phyloP scores from a whole-genome alignment of 2,888 invertebrate species.

The Myopa tessellatipennis region DNA sequence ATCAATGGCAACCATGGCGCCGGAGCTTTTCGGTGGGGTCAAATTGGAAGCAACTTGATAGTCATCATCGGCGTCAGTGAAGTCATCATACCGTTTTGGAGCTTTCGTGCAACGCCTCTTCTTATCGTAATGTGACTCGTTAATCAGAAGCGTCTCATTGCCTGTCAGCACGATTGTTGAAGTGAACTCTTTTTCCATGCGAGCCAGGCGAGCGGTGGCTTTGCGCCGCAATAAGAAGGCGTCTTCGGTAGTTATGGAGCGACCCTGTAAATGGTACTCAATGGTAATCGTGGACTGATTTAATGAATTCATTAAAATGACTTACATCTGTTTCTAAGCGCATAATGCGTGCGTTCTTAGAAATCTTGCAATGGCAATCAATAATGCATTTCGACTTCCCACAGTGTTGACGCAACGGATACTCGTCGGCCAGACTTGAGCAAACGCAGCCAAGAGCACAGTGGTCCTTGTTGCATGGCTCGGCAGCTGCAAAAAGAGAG shows the following conservation, averaged over 20 bases:
- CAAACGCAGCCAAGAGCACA: conserved; percentile 78
- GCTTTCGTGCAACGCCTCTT: conserved; percentile 72
- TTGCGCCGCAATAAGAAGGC: conserved; percentile 65
- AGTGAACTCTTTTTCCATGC: conserved; percentile 79
- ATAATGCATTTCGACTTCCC: conserved; percentile 69
- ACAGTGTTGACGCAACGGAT: conserved; percentile 72
- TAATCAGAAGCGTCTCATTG: conserved; percentile 75
- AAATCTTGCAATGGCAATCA: conserved; percentile 68
- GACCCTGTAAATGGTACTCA: conserved; percentile 52
- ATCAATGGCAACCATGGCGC: conserved; percentile 44
- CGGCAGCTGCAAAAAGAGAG: conserved; percentile 50
- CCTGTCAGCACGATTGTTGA: conserved; percentile 77
- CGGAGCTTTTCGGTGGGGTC: conserved; percentile 41
- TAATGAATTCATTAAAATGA: background rate
- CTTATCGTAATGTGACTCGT: conserved; percentile 69
- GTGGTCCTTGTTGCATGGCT: conserved; percentile 70
- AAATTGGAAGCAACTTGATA: conserved; percentile 10
- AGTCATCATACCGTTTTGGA: conserved; percentile 74
- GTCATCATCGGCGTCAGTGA: conserved; percentile 59
- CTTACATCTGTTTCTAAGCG: conserved; percentile 64
- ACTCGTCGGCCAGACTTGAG: conserved; percentile 70
- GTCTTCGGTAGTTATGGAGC: conserved; percentile 63
- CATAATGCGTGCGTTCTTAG: conserved; percentile 58
- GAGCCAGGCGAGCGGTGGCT: conserved; percentile 71
- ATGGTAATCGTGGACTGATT: background rate